Base-by-base conservation (phyloP, 2,888 invertebrate genomes). In the Trilocha varians region DNA sequence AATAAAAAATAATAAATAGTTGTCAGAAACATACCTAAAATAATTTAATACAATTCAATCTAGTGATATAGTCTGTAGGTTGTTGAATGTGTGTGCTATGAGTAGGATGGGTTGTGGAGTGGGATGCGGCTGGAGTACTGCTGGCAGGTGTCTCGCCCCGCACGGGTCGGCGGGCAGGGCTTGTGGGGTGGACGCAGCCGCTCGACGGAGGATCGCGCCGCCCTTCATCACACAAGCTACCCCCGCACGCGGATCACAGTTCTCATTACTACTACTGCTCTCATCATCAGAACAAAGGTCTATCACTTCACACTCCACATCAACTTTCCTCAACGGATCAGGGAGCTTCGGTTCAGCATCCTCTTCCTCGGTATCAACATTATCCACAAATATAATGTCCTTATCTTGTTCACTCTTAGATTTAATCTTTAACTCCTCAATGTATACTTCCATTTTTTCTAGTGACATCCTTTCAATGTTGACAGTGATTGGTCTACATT, bases 231-330 rank as follows among this genome's bases (percentile, higher is more conserved):
- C 75, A 48, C 80, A 79, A 8, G 80, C 58, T 45, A 80, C 68
- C 5, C 76, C 80, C 11, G 64, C 78, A 16, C 76, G 72, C 8
- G 83, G 85, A 53, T 82, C 85, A 61, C 74, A 78, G 51, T 84
- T 84, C 53, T 84, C 83, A 49, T 83, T 83, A 6, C 65, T 77
- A 60, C 67, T 68, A 34, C 70, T 54, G 52, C 63, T 65, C 46
- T 91, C 91, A 53, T 91, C 91, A 44, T 91, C 91, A 1, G 91
- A 91, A 68, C 91, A 91, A 62, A 91, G 83, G 65, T 91, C 90
- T 54, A 91, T 91, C 64, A 89, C 88, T 60, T 89, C 87, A 74
- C 79, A 78, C n/a, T 76, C 79, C 53, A 57, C 62, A 36, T 78
- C 78, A 17, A 54, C 47, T 42, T 73, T 61, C 46, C 75, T 74